phyloP scores from a whole-genome alignment of 2,113 vertebrate species.

The Tragelaphus imberbis region DNA sequence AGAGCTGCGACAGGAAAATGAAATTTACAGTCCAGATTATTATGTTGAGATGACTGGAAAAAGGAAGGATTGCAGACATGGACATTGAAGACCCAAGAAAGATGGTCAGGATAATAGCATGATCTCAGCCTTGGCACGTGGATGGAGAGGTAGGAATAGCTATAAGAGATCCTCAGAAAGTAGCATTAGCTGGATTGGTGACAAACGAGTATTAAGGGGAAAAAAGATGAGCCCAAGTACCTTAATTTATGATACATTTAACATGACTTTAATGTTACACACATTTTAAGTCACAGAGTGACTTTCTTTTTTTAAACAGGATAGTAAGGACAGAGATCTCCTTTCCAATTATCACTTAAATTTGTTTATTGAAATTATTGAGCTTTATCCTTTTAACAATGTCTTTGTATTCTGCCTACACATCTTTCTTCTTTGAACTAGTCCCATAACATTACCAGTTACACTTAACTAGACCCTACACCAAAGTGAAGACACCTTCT shows the following conservation, averaged over 20 bases:
- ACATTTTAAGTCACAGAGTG: not conserved
- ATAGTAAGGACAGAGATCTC: not conserved
- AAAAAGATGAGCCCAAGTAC: not conserved
- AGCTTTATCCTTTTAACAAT: not conserved
- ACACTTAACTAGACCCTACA: not conserved
- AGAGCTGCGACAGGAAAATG: not conserved
- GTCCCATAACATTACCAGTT: not conserved
- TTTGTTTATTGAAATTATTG: not conserved
- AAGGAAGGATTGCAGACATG: not conserved
- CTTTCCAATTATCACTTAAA: not conserved
- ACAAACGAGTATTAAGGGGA: not conserved
- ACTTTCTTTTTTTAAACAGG: not conserved
- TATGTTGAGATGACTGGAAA: not conserved
- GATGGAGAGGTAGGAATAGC: not conserved
- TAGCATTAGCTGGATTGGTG: not conserved
- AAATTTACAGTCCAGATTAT: not conserved
- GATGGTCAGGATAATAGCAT: not conserved
- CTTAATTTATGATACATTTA: not conserved
- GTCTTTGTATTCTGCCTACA: not conserved
- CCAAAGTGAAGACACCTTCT: not conserved
- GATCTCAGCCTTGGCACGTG: not conserved
- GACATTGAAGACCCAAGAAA: not conserved
- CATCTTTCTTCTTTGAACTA: slow-evolving; percentile 8
- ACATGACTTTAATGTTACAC: not conserved
- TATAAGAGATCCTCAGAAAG: not conserved